Evolutionary conservation across 35 echinoderm and acorn worm species (phyloP).

Genomic region (Holothuria glaberrima): DNA sequence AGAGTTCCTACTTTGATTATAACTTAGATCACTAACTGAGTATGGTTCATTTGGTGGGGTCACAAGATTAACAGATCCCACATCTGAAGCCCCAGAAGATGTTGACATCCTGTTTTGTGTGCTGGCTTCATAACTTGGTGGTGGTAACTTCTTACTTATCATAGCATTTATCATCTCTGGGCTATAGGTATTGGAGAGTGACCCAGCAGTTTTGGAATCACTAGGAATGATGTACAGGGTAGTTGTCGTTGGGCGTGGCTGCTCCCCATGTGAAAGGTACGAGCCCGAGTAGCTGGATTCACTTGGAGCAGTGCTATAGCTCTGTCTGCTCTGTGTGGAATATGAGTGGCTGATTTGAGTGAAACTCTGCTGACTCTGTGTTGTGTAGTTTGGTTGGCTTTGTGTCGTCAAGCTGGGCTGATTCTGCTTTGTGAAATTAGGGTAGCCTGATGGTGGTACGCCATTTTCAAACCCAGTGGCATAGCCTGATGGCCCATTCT

Average conservation of each 20-base stretch:
- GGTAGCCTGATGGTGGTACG: not conserved
- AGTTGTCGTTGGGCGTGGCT: conserved; percentile 15
- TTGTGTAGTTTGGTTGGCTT: conserved; percentile 25
- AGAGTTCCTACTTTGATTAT: conserved; percentile 45
- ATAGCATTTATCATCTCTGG: conserved; percentile 65
- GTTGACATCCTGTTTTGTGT: conserved; percentile 69
- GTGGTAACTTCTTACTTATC: conserved; percentile 87
- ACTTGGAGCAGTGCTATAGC: not conserved
- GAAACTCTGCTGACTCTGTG: conserved; percentile 19
- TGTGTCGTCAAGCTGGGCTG: conserved; percentile 27
- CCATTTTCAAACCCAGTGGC: not conserved
- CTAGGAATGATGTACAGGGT: conserved; percentile 47
- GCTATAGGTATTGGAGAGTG: conserved; percentile 16
- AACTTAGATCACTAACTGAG: conserved; percentile 7
- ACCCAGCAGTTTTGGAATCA: conserved; percentile 3
- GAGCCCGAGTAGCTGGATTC: conserved; percentile 21
- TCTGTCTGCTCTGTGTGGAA: not conserved
- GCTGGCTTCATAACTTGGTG: conserved; percentile 87
- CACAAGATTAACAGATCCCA: conserved; percentile 25
- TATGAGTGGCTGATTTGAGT: conserved; percentile 19
- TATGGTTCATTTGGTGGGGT: conserved; percentile 26
- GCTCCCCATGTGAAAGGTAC: conserved; percentile 27
- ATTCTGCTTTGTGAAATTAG: conserved; percentile 26
- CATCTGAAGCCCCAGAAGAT: conserved; percentile 63
- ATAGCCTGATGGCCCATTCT: not conserved